Evolutionary conservation across 2,797 vertebrate genomes (phyloP), one percentile per base, ranked within the genome.

Genomic region (Cottoperca gobio): DNA sequence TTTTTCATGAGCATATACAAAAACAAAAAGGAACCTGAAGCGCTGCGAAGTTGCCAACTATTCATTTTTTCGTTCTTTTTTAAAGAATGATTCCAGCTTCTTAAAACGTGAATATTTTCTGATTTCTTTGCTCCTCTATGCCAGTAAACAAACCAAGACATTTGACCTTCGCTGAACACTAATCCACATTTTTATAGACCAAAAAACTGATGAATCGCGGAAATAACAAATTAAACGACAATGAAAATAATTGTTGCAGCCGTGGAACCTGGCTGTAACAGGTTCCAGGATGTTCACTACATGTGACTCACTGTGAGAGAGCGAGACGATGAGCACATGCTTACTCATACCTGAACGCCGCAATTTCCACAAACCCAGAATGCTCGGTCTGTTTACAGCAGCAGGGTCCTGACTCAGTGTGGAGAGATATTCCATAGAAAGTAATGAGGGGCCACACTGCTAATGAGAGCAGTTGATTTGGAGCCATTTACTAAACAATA

Each of bases 311-410:
- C 33, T 39, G 65, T 69, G 42, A 19, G 57, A 64, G 37, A 72
- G 31, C 14, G 50, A 75, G 43, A 78, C n/a, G 4, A 45, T 76
- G 60, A 88, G 39, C 26, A 73, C 43, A 72, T 55, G 58, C 60
- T 80, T 68, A 69, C 69, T 81, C 82, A 88, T 77, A 76, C 6
- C 35, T 17, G 45, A 69, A 67, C n/a, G 65, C 10, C 0, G 0
- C 2, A 28, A 65, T 67, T 65, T 43, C 60, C 17, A 78, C 65
- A 84, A 39, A 57, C 37, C 39, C n/a, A 65, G 45, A 77, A 76
- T 78, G 39, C 28, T 64, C 40, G 2, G 4, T 59, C 23, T 11
- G 45, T 80, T 64, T 66, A 46, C 28, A 21, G 43, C 17, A 21
- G 40, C 17, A 13, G 28, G 62, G 23, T 24, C 33, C 14, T 24